Percentiles rank a stretch among this genome's conserved stretches.
Evolutionary conservation across 2,113 vertebrate species (phyloP).

Genomic region (Glaucidium brasilianum): DNA sequence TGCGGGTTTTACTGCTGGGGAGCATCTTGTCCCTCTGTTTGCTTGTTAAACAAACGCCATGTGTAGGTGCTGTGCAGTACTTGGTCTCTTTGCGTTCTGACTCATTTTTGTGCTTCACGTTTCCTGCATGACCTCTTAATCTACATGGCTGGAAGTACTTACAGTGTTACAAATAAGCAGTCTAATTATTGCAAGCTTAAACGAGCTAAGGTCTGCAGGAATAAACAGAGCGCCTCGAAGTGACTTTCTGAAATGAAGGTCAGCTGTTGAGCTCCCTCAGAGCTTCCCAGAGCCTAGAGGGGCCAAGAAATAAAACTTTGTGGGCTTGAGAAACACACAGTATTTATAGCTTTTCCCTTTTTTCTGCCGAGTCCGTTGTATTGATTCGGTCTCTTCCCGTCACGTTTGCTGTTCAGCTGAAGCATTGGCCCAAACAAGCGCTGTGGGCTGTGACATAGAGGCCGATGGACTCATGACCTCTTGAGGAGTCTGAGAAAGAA

Average conservation of each 20-base stretch:
- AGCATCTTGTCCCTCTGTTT: background rate
- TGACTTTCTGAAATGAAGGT: background rate
- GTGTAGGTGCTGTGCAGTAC: background rate
- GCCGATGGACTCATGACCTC: background rate
- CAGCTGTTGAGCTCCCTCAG: background rate
- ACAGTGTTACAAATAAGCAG: background rate
- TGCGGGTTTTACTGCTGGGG: rapidly evolving
- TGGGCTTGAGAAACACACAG: background rate
- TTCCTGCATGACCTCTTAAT: background rate
- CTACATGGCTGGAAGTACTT: background rate
- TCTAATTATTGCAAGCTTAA: constrained; percentile 9
- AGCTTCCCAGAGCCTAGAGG: background rate
- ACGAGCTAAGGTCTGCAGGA: background rate
- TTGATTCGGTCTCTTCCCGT: background rate
- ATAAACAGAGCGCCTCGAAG: background rate
- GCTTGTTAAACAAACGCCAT: rapidly evolving
- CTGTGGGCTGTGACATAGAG: background rate
- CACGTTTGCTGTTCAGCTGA: background rate
- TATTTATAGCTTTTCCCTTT: background rate
- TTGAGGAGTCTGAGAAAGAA: background rate
- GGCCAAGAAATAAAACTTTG: background rate
- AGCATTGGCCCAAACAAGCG: background rate
- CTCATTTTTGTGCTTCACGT: background rate
- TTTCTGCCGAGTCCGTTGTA: background rate
- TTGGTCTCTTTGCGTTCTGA: background rate